phyloP scores from a whole-genome alignment of 1,140 invertebrate genomes.

The Dolichoris vasculosae region DNA sequence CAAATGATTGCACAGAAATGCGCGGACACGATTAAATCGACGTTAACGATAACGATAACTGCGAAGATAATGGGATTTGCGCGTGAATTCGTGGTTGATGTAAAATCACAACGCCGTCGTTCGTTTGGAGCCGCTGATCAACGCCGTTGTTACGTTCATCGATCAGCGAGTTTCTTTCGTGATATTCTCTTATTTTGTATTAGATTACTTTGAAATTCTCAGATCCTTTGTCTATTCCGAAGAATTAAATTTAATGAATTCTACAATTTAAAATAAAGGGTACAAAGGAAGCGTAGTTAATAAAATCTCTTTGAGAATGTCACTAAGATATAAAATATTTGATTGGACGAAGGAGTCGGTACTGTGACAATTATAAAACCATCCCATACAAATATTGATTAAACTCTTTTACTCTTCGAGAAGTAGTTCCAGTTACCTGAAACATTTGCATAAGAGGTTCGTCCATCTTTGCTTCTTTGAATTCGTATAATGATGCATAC shows the following conservation, averaged over 20 bases:
- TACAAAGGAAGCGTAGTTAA: not conserved
- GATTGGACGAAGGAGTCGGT: not conserved
- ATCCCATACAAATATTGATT: not conserved
- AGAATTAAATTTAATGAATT: not conserved
- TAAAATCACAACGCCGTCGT: slow-evolving; percentile 1
- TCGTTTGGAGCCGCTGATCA: not conserved
- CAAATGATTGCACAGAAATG: not conserved
- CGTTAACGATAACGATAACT: slow-evolving; percentile 32
- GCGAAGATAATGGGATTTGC: slow-evolving; percentile 13
- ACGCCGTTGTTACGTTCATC: not conserved
- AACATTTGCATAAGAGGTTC: not conserved
- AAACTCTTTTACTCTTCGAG: not conserved
- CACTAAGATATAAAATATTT: not conserved
- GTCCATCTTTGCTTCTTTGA: not conserved
- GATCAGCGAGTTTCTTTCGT: not conserved
- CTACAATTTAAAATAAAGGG: not conserved
- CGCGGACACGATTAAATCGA: slow-evolving; percentile 28
- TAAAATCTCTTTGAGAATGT: not conserved
- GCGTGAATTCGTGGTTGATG: not conserved
- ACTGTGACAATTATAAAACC: not conserved
- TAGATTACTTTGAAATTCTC: not conserved
- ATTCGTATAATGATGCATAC: not conserved
- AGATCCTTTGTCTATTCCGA: not conserved
- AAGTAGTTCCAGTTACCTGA: not conserved
- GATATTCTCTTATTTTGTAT: not conserved